Evolutionary conservation across 2,888 invertebrate genomes (phyloP), one percentile per base, ranked within the genome.

Genomic region (Adelognathus sp.): DNA sequence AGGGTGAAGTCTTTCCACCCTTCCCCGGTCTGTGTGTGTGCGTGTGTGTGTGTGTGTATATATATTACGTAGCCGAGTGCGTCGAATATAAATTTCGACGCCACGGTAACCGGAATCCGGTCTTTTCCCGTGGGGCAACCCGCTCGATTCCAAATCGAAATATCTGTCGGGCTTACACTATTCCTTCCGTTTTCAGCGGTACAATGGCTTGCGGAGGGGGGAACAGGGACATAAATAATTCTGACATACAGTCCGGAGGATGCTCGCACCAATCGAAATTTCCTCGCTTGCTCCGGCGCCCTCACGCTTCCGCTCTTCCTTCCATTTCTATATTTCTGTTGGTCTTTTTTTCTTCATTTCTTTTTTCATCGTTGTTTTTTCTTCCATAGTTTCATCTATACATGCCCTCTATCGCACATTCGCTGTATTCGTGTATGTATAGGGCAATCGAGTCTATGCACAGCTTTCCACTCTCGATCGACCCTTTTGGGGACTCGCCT

Each of bases 71-170:
- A 63, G 24, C 54, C 41, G 46, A 61, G 54, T n/a, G 54, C 61
- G n/a, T n/a, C n/a, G 79, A 75, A 75, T 75, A 79, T 79, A 79
- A 79, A 79, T 79, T 75, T 75, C 71, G 63, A 61, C 67, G 56
- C 66, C 63, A 67, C 63, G 78, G 63, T 64, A 75, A 79, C 79
- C 75, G 60, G 64, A 66, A 79, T 72, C 67, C 71, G 66, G 61
- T 31, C 60, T 52, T 50, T 44, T 64, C 58, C 60, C 9, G n/a
- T n/a, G 21, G 71, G 71, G 79, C 54, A 31, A 56, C 61, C 72
- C 67, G 61, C 71, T 79, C 79, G 79, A 79, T 79, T 79, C 39
- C 56, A 81, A 80, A 84, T 84, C 79, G 84, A 84, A 84, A 84
- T 80, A 80, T 81, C 83, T 67, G 72, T 63, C 58, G 67, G 81